These are phyloP conservation scores for Horisme vitalbata DNA, from an alignment of 2,888 invertebrate genomes.

Conservation along the genomic window DNA sequence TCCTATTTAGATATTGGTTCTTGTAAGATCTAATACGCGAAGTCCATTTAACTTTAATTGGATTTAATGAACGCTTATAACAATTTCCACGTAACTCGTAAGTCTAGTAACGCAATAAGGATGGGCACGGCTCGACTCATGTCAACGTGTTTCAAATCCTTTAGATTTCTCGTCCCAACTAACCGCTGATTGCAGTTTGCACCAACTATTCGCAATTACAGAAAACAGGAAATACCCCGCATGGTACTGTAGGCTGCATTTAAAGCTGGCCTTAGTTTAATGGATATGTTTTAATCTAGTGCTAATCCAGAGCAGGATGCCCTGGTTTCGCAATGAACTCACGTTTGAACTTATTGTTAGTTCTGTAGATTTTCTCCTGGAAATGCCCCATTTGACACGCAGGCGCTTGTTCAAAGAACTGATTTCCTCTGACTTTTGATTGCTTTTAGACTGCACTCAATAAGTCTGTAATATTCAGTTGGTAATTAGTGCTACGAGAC, in stretches of 20 bases:
- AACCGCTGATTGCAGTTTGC: conserved; percentile 30
- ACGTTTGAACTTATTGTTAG: too few species aligned
- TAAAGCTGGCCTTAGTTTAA: neutral
- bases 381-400: too few species aligned
- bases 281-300: neutral
- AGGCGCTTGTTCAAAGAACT: too few species aligned
- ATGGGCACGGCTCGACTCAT: conserved; percentile 16
- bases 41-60: neutral
- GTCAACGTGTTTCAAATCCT: conserved; percentile 22
- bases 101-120: conserved; percentile 13
- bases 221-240: conserved; percentile 29
- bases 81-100: conserved; percentile 4
- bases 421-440: too few species aligned
- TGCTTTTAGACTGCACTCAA: too few species aligned
- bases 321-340: neutral
- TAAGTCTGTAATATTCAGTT: too few species aligned
- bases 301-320: neutral
- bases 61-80: conserved; percentile 5
- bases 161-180: conserved; percentile 19
- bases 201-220: conserved; percentile 30
- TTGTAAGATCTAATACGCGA: neutral
- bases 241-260: conserved; percentile 5
- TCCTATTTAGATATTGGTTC: too few species aligned
- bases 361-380: too few species aligned
- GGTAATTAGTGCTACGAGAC: too few species aligned